phyloP scores from a whole-genome alignment of 2,888 invertebrate species.

The Xestobium rufovillosum region DNA sequence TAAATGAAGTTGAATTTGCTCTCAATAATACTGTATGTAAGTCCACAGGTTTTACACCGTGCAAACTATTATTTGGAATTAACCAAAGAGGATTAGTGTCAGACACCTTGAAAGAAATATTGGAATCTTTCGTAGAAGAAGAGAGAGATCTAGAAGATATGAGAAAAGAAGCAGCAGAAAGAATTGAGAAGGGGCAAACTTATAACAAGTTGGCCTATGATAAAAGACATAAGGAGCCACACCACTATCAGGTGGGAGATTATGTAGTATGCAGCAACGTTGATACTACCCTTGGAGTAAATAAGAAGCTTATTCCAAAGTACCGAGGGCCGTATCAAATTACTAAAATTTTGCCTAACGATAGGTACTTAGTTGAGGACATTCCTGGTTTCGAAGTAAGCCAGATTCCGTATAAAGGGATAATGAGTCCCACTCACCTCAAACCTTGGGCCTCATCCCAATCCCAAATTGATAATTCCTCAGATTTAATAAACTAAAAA shows the following conservation, averaged over 20 bases:
- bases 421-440: too few relatives aligned
- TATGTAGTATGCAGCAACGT: constrained; percentile 23
- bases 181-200: constrained; percentile 22
- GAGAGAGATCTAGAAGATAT: constrained; percentile 21
- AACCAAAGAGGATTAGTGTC: constrained; percentile 24
- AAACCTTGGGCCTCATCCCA: too few relatives aligned
- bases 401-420: constrained; percentile 16
- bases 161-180: constrained; percentile 13
- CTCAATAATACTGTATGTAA: constrained; percentile 27
- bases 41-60: constrained; percentile 28
- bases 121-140: constrained; percentile 14
- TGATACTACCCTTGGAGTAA: constrained; percentile 21
- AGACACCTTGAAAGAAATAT: constrained; percentile 20
- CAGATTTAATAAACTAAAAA: too few relatives aligned
- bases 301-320: constrained; percentile 24
- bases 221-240: constrained; percentile 23
- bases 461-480: too few relatives aligned
- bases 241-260: constrained; percentile 21
- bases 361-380: constrained; percentile 23
- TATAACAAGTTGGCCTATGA: constrained; percentile 27
- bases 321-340: constrained; percentile 23
- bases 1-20: constrained; percentile 19
- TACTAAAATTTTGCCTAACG: constrained; percentile 17
- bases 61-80: constrained; percentile 27
- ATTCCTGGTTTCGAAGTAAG: constrained; percentile 25